phyloP scores from a whole-genome alignment of 1,140 invertebrate species.

The Megalopta genalis region DNA sequence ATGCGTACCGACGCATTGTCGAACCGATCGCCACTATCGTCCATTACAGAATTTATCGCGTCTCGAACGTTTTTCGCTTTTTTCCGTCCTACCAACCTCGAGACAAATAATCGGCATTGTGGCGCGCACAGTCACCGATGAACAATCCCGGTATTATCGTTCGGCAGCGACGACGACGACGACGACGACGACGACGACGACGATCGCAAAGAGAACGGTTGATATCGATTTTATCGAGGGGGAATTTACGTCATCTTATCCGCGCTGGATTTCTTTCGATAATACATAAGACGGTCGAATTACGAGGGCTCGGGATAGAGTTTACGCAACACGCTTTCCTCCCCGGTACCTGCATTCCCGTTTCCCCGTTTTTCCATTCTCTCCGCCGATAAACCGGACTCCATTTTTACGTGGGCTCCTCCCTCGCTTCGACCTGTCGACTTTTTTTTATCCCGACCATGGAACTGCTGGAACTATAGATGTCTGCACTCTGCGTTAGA shows the following conservation, averaged over 20 bases:
- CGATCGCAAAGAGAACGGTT: background rate
- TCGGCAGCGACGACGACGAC: background rate
- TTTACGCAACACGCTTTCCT: background rate
- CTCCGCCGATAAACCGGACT: conserved; percentile 7
- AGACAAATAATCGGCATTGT: conserved; percentile 18
- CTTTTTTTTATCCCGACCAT: background rate
- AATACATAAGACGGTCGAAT: conserved; percentile 15
- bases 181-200: background rate
- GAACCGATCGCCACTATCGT: conserved; percentile 9
- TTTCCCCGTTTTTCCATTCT: conserved; percentile 22
- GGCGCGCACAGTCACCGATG: background rate
- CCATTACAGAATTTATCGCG: conserved; percentile 14
- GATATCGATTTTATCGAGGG: conserved; percentile 25
- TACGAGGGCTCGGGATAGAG: background rate
- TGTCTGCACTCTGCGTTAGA: no score
- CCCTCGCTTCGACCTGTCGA: background rate
- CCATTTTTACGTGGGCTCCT: background rate
- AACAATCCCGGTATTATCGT: conserved; percentile 23
- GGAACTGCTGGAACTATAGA: background rate
- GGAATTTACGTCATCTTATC: conserved; percentile 15
- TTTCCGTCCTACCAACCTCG: no score
- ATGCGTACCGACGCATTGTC: conserved; percentile 34
- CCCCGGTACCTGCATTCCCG: background rate
- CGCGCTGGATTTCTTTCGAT: conserved; percentile 7
- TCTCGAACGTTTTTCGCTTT: background rate